Evolutionary conservation across 2,113 vertebrate species (phyloP).

Genomic region (Melanocharis versteri): DNA sequence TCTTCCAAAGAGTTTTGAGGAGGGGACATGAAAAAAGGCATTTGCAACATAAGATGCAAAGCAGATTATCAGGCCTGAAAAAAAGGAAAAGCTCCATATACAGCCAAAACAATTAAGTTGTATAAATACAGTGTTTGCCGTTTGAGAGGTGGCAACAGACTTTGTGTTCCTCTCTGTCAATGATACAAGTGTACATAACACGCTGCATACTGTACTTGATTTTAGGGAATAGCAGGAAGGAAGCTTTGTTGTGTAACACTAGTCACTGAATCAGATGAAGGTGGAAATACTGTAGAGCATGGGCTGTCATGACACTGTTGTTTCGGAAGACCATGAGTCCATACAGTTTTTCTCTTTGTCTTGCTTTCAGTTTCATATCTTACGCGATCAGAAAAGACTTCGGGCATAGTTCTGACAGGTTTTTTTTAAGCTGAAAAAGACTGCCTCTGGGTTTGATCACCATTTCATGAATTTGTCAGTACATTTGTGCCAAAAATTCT

Average conservation of each 20-base stretch:
- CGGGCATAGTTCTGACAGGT: background rate
- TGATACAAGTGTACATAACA: background rate
- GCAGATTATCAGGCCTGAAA: background rate
- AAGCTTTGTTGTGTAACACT: background rate
- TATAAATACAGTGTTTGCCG: background rate
- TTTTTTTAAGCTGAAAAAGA: background rate
- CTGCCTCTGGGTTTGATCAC: background rate
- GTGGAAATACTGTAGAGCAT: background rate
- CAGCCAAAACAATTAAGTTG: background rate
- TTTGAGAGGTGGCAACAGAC: background rate
- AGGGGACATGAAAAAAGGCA: background rate
- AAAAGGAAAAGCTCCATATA: background rate
- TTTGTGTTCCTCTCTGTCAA: background rate
- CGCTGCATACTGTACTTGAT: background rate
- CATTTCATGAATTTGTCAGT: background rate
- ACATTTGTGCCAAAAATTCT: background rate
- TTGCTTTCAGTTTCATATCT: background rate
- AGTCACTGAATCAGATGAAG: background rate
- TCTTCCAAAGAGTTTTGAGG: background rate
- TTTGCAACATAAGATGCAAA: background rate
- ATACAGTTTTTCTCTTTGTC: background rate
- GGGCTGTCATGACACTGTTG: background rate
- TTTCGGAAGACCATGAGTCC: background rate
- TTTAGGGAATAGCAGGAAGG: background rate
- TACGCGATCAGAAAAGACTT: background rate